A percentile compares a stretch with the other conserved stretches of the same genome.
Evolutionary conservation across 2,113 vertebrate species (phyloP).

Genomic region (Stictonetta naevosa): DNA sequence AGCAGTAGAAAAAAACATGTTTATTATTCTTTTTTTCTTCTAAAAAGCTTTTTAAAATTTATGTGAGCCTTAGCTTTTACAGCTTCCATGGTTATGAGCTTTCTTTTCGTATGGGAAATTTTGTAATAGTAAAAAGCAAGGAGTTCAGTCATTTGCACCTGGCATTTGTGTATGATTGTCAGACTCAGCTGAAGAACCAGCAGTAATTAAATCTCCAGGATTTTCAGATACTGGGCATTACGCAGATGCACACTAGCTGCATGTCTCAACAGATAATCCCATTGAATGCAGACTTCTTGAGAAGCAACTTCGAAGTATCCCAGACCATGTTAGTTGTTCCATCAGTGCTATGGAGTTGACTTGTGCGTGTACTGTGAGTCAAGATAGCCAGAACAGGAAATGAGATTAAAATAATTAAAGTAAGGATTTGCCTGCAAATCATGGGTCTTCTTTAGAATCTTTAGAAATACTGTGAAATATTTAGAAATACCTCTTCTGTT

Average conservation of each 20-base stretch:
- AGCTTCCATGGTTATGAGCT: not conserved
- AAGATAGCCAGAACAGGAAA: not conserved
- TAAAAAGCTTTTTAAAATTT: not conserved
- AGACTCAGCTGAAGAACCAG: not conserved
- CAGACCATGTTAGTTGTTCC: accelerated
- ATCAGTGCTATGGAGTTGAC: accelerated
- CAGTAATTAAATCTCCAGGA: not conserved
- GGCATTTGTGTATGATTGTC: not conserved
- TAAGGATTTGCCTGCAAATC: not conserved
- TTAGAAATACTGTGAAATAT: not conserved
- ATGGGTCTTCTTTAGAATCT: not conserved
- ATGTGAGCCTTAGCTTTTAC: not conserved
- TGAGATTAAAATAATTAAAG: not conserved
- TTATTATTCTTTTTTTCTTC: not conserved
- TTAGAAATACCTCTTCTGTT: not conserved
- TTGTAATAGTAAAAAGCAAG: not conserved
- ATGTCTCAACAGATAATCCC: not conserved
- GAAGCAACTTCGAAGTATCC: not conserved
- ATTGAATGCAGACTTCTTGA: not conserved
- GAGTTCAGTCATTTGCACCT: not conserved
- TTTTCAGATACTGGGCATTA: not conserved
- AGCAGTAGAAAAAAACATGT: not conserved
- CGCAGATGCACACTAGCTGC: not conserved
- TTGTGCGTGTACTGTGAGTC: not conserved
- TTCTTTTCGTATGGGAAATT: not conserved